Evolutionary conservation across 2,888 invertebrate species (phyloP), one percentile per base, ranked within the genome.

Genomic region (Tenthredo distinguenda): DNA sequence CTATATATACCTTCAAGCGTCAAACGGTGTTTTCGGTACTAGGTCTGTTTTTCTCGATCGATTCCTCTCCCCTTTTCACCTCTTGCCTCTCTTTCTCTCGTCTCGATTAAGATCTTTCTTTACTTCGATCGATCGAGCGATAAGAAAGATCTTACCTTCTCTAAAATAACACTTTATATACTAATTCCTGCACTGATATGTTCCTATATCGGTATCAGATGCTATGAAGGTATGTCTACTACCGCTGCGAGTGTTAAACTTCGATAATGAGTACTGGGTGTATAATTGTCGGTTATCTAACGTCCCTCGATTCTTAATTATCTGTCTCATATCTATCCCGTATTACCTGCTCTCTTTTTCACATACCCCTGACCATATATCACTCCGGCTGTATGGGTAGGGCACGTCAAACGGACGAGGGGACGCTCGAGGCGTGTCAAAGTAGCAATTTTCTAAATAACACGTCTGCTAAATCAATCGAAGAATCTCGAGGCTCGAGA

Each of bases 1-100:
- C 83, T 43, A 43, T 83, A 21, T 21, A 26, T 83, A 21, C 68
- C 83, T 83, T 31, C 83, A n/a, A 83, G 83, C 83, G 83, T 83
- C 68, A 83, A 83, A 83, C 83, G 83, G 83, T 68, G 71, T 83
- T 83, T 83, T 55, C n/a, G 83, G 68, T 83, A 68, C 68, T 71
- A 3, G 37, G 40, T 47, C 47, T 68, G 43, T 47, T 21, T 71
- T 83, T 83, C 62, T 62, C 62, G 62, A 81, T 62, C 62, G 5
- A 37, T 5, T 37, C 40, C 9, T 37, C 47, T 26, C 55, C 10
- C 50, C 5, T 31, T 2, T 65, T 65, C 10, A 2, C 9, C 40
- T 81, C 40, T 40, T 72, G 15, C 62, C 15, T 26, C 34, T 74
- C 50, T 21, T 18, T 77, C 21, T 6, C 68, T 68, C 31, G n/a